Conservation (phyloP, 2,113 vertebrate species). For the Uria aalge region DNA sequence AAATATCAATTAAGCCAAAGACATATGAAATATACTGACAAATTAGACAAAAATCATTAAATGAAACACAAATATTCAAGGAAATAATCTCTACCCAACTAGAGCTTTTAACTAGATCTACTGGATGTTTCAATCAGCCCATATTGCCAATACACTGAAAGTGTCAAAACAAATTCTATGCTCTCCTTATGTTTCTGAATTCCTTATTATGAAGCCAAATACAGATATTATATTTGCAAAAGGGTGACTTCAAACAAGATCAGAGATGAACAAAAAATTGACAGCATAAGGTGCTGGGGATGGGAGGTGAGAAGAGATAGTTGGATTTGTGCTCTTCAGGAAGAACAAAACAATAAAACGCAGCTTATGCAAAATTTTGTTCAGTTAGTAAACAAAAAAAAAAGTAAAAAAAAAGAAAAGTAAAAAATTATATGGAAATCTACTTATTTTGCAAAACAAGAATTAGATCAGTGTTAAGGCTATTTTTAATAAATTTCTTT, state of each 20-base stretch:
- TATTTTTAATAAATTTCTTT: not conserved
- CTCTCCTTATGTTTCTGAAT: not conserved
- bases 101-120: not conserved
- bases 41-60: not conserved
- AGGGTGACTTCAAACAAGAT: not conserved
- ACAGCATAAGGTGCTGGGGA: fast-evolving
- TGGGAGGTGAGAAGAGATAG: not conserved
- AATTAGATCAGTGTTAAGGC: not conserved
- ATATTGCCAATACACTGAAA: not conserved
- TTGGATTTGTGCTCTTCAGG: not conserved
- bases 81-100: not conserved
- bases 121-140: not conserved
- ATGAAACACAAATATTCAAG: not conserved
- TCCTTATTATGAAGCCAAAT: not conserved
- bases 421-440: not conserved
- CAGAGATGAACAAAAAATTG: not conserved
- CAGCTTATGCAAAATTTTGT: not conserved
- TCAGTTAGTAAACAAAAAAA: no score
- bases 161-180: not conserved
- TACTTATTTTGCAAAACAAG: not conserved
- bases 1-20: not conserved
- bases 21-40: not conserved
- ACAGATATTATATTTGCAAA: not conserved
- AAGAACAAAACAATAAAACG: not conserved
- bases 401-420: not conserved